Evolutionary conservation across 1,140 invertebrate genomes (phyloP).

Genomic region (Drosophila tristis): DNA sequence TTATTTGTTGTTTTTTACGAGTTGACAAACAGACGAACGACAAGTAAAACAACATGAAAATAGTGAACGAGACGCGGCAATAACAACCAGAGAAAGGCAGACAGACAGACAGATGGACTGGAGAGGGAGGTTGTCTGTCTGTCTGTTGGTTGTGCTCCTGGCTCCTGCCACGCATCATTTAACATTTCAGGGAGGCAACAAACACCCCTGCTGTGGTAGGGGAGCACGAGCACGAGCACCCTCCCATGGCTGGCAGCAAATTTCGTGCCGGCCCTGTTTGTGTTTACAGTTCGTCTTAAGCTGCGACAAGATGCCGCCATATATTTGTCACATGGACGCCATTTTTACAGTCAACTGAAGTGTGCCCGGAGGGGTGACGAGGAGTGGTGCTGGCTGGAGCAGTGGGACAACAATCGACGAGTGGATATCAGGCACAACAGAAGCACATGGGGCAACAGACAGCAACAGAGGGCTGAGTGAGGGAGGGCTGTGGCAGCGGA

Average conservation of each 20-base stretch:
- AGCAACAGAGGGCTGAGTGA: conserved; percentile 4
- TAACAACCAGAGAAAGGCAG: conserved; percentile 9
- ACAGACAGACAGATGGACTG: not conserved
- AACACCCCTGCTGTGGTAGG: too few species aligned
- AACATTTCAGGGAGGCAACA: conserved; percentile 32
- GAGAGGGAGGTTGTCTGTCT: not conserved
- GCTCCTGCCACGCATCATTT: conserved; percentile 68
- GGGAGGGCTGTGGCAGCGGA: conserved; percentile 2
- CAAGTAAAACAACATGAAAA: conserved; percentile 16
- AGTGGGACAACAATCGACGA: conserved; percentile 68
- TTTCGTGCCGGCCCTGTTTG: conserved; percentile 52
- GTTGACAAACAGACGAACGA: conserved; percentile 59
- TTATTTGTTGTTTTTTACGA: conserved; percentile 60
- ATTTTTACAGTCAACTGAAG: conserved; percentile 49
- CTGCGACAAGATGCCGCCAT: conserved; percentile 64
- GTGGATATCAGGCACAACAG: conserved; percentile 63
- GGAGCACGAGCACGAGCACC: not conserved
- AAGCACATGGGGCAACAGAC: conserved; percentile 5
- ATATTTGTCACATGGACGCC: conserved; percentile 78
- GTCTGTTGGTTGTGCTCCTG: too few species aligned
- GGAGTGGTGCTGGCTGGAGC: conserved; percentile 4
- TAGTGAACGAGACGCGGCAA: conserved; percentile 36
- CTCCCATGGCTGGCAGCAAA: conserved; percentile 7
- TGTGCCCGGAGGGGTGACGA: not conserved
- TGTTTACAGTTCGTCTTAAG: conserved; percentile 80